phyloP scores from a whole-genome alignment of 2,888 invertebrate species.

The Tenthredo amoena region DNA sequence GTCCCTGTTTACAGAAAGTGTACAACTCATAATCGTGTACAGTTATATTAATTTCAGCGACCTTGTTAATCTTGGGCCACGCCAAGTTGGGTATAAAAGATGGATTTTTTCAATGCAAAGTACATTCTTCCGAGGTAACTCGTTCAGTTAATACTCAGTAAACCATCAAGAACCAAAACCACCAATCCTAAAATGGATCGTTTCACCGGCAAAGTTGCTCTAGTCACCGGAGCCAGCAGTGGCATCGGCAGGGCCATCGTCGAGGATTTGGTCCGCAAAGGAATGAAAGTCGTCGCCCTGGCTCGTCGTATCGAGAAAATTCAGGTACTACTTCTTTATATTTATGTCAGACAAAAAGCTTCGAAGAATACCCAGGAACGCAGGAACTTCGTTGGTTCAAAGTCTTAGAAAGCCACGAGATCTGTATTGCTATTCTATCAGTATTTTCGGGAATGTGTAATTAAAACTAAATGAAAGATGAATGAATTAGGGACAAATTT shows the following conservation, averaged over 20 bases:
- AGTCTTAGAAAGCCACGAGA: not conserved
- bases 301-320: slow-evolving; percentile 73
- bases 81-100: slow-evolving; percentile 33
- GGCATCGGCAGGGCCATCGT: slow-evolving; percentile 38
- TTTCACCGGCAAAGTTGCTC: slow-evolving; percentile 40
- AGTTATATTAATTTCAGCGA: slow-evolving; percentile 29
- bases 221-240: slow-evolving; percentile 48
- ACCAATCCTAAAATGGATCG: slow-evolving; percentile 40
- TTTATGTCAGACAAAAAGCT: slow-evolving; percentile 18
- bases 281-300: slow-evolving; percentile 77
- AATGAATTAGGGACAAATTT: not conserved
- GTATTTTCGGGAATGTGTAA: not conserved
- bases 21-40: not conserved
- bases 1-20: slow-evolving; percentile 5
- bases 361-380: not conserved
- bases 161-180: slow-evolving; percentile 5
- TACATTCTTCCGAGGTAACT: slow-evolving; percentile 30
- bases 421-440: not conserved
- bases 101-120: not conserved
- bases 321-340: slow-evolving; percentile 61
- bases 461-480: not conserved
- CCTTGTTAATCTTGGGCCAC: slow-evolving; percentile 21
- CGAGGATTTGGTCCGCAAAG: slow-evolving; percentile 39
- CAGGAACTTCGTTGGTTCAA: not conserved
- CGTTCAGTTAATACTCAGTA: not conserved